These are phyloP conservation scores for Zoanthus sansibaricus DNA, from an alignment of 92 coral and sea anemone genomes.

Conservation along the genomic window DNA sequence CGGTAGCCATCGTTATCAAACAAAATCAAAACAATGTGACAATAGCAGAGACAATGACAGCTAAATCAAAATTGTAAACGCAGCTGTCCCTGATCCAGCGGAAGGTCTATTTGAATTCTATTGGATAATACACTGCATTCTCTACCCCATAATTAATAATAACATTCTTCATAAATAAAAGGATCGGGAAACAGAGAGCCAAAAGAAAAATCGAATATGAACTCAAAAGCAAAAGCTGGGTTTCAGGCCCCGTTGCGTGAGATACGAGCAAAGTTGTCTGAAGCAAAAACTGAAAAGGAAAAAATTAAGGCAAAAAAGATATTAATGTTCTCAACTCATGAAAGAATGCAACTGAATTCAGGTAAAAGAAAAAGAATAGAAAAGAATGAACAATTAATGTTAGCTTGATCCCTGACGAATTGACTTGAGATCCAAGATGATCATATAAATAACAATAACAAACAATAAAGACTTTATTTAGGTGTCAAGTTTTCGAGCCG, in stretches of 20 bases:
- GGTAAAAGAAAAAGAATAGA: too few species aligned
- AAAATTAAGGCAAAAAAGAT: slow-evolving; percentile 14
- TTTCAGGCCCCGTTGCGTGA: slow-evolving; percentile 50
- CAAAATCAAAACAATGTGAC: too few species aligned
- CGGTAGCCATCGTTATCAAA: too few species aligned
- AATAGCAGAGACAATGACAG: too few species aligned
- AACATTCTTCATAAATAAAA: slow-evolving; percentile 40
- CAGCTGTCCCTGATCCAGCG: neutral
- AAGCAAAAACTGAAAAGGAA: slow-evolving; percentile 48
- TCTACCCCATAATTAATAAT: slow-evolving; percentile 24
- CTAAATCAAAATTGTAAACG: too few species aligned
- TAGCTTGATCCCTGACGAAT: too few species aligned
- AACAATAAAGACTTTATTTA: too few species aligned
- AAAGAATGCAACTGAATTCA: slow-evolving; percentile 28
- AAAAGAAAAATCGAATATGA: slow-evolving; percentile 3
- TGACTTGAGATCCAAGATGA: too few species aligned
- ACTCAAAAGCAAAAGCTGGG: slow-evolving; percentile 22
- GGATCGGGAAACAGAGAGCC: slow-evolving; percentile 15
- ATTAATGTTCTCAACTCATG: slow-evolving; percentile 35
- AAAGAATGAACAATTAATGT: too few species aligned
- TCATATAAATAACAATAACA: too few species aligned
- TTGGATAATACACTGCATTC: slow-evolving; percentile 46
- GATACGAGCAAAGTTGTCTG: slow-evolving; percentile 45
- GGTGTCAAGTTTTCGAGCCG: too few species aligned
- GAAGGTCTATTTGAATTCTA: slow-evolving; percentile 45